phyloP scores from a whole-genome alignment of 2,113 vertebrate genomes.

The Procapra przewalskii region DNA sequence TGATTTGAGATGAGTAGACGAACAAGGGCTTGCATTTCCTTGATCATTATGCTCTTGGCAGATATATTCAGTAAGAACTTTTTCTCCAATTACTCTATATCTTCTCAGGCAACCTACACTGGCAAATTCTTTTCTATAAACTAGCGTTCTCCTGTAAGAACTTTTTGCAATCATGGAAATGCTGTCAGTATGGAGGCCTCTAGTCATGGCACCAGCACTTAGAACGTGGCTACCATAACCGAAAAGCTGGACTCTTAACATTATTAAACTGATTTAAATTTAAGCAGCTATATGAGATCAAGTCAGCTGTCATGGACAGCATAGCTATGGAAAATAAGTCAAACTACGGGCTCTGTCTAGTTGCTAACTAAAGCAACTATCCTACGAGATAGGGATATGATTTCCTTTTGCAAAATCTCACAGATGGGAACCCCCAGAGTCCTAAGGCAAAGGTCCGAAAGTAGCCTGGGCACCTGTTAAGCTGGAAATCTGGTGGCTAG shows the following conservation, averaged over 20 bases:
- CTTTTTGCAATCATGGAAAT: background rate
- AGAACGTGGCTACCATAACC: background rate
- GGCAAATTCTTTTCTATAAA: background rate
- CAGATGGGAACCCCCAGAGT: background rate
- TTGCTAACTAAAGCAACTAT: background rate
- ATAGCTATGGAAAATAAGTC: background rate
- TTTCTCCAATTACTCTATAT: background rate
- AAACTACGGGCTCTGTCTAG: background rate
- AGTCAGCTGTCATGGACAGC: background rate
- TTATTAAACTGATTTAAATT: background rate
- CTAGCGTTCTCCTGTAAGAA: background rate
- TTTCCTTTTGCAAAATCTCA: background rate
- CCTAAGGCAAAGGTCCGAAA: background rate
- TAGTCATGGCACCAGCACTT: background rate
- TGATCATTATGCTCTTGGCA: background rate
- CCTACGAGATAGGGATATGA: background rate
- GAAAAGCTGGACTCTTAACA: background rate
- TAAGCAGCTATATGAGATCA: background rate
- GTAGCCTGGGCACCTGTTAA: background rate
- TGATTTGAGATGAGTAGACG: background rate
- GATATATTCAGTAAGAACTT: background rate
- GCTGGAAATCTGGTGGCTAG: background rate
- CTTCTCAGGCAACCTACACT: background rate
- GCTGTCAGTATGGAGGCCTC: background rate
- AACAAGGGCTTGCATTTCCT: background rate